A percentile compares a stretch with the other conserved stretches of the same genome.
phyloP scores from a whole-genome alignment of 1,140 invertebrate species.

The Agraylea sexmaculata region DNA sequence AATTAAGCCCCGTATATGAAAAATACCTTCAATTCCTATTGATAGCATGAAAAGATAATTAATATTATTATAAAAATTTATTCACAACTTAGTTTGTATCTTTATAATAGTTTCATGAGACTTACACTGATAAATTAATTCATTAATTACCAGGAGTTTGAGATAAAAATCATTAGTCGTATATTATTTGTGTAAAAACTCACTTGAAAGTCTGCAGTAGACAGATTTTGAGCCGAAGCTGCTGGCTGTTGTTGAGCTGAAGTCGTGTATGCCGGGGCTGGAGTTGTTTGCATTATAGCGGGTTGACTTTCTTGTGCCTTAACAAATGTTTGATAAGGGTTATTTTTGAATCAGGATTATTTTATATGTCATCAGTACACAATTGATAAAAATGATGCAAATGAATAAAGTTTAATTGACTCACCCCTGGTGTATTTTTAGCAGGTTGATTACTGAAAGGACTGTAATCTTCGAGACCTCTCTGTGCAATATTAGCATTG shows the following conservation, averaged over 20 bases:
- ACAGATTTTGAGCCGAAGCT: constrained; percentile 31
- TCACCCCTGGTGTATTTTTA: constrained; percentile 22
- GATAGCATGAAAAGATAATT: neutral
- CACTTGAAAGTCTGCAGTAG: constrained; percentile 40
- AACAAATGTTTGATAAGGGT: too few relatives aligned
- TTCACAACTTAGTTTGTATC: neutral
- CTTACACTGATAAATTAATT: too few relatives aligned
- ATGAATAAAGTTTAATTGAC: neutral
- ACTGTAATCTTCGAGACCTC: constrained; percentile 84
- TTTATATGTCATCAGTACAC: too few relatives aligned
- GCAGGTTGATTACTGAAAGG: constrained; percentile 70
- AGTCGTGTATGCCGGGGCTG: constrained; percentile 22
- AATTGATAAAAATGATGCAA: constrained; percentile 3
- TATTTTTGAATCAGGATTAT: too few relatives aligned
- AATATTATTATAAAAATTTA: neutral
- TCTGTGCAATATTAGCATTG: constrained; percentile 51
- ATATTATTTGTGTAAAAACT: too few relatives aligned
- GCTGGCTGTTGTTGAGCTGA: constrained; percentile 18
- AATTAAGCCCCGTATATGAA: neutral
- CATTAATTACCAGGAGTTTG: too few relatives aligned
- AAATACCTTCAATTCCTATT: neutral
- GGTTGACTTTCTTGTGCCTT: constrained; percentile 35
- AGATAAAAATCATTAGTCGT: too few relatives aligned
- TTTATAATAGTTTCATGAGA: too few relatives aligned
- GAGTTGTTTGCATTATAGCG: constrained; percentile 36